phyloP scores from a whole-genome alignment of 2,888 invertebrate species.

The Eupithecia centaureata region DNA sequence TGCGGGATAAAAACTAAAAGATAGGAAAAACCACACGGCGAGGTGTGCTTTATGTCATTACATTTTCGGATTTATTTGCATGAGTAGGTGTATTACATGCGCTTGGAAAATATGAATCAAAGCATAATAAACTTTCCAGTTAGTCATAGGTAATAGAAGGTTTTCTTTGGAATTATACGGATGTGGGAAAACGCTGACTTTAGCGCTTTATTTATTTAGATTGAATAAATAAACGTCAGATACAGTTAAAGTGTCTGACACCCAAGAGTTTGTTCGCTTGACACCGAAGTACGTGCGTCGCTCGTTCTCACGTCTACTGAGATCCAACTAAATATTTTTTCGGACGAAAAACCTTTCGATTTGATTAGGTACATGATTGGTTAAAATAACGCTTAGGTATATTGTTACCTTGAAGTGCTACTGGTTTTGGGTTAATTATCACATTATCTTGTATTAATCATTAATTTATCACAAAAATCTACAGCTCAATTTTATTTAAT shows the following conservation, averaged over 20 bases:
- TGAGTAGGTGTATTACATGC: neutral
- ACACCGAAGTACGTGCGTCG: constrained; percentile 38
- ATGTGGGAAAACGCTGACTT: constrained; percentile 16
- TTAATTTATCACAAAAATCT: neutral
- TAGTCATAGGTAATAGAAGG: constrained; percentile 17
- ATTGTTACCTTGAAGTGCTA: constrained; percentile 18
- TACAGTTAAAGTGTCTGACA: constrained; percentile 45
- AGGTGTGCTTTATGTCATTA: constrained; percentile 5
- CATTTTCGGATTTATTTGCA: neutral
- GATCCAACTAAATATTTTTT: constrained; percentile 27
- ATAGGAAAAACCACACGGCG: constrained; percentile 22
- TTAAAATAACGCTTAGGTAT: constrained; percentile 20
- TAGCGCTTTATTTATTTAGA: constrained; percentile 37
- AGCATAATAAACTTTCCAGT: constrained; percentile 14
- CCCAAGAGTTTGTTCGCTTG: constrained; percentile 31
- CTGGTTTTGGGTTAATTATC: neutral
- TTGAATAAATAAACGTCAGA: constrained; percentile 44
- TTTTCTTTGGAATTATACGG: constrained; percentile 19
- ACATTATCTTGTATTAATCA: too few species aligned
- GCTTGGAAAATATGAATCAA: constrained; percentile 30
- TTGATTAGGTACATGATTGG: constrained; percentile 19
- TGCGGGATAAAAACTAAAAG: constrained; percentile 21
- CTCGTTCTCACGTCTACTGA: constrained; percentile 36
- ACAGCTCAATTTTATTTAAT: neutral
- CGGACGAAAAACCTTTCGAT: constrained; percentile 34